Conservation (phyloP, 2,113 vertebrate genomes). For the Indri indri region DNA sequence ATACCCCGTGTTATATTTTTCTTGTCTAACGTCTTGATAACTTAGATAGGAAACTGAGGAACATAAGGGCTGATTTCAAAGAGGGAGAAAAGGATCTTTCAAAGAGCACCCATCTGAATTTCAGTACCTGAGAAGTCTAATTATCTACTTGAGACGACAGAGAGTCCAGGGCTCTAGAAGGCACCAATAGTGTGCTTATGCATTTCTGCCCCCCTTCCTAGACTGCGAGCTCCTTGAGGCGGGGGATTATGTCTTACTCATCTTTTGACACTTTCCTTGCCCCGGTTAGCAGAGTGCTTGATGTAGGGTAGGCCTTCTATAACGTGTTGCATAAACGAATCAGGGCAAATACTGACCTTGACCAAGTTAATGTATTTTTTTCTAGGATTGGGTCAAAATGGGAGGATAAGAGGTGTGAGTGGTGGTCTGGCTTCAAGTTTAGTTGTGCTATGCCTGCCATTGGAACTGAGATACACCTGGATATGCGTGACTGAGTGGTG, state of each 20-base stretch:
- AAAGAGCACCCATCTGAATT: neutral
- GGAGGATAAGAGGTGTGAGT: neutral
- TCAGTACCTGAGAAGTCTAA: neutral
- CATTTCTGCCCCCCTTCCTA: neutral
- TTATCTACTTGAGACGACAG: neutral
- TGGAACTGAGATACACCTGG: neutral
- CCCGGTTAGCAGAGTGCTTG: neutral
- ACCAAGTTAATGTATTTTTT: neutral
- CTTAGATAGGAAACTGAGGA: neutral
- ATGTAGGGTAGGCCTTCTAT: neutral
- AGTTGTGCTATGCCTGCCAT: accelerated
- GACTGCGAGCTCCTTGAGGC: neutral
- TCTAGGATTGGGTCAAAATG: neutral
- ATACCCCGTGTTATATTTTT: neutral
- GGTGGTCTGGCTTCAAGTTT: neutral
- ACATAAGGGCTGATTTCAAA: neutral
- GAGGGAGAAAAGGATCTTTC: neutral
- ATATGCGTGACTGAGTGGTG: neutral
- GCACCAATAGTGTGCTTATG: no score
- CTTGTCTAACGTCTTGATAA: neutral
- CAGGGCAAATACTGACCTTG: neutral
- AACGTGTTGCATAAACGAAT: neutral
- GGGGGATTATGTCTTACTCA: neutral
- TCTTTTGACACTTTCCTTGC: neutral
- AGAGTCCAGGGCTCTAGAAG: neutral